Conservation (phyloP, 2,797 vertebrate genomes). For the Caiman crocodilus region DNA sequence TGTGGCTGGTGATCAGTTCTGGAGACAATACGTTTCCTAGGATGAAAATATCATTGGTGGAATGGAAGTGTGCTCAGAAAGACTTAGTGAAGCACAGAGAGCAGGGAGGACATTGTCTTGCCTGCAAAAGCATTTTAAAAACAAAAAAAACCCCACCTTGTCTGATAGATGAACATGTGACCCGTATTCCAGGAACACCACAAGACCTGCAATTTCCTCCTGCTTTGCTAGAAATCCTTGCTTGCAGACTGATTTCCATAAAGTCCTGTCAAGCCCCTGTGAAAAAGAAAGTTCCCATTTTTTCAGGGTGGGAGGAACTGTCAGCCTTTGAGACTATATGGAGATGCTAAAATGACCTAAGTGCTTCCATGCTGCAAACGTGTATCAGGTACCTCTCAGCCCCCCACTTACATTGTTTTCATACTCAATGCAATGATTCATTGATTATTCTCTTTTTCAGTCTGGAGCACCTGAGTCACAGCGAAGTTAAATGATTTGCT, state of each 20-base stretch:
- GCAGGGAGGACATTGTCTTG: background rate
- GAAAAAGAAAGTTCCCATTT: background rate
- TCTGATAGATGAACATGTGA: background rate
- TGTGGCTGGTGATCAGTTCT: constrained; percentile 36
- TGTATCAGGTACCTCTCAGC: background rate
- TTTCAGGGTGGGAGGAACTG: background rate
- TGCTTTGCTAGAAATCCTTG: background rate
- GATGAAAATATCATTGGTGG: constrained; percentile 23
- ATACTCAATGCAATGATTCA: background rate
- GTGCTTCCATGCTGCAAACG: background rate
- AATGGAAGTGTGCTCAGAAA: background rate
- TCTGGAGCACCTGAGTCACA: background rate
- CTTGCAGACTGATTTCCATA: background rate
- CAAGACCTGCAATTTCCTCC: background rate
- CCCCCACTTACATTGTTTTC: background rate
- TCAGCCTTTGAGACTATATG: background rate
- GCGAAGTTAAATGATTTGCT: background rate
- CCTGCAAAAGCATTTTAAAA: background rate
- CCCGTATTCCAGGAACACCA: background rate
- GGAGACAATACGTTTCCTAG: constrained; percentile 20
- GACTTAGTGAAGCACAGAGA: background rate
- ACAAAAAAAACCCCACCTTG: background rate
- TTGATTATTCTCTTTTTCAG: background rate
- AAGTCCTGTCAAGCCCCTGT: too few relatives aligned
- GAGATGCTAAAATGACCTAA: too few relatives aligned